A percentile compares a stretch with the other conserved stretches of the same genome.
phyloP scores from a whole-genome alignment of 2,888 invertebrate genomes.

The Hydrotaea diabolus region DNA sequence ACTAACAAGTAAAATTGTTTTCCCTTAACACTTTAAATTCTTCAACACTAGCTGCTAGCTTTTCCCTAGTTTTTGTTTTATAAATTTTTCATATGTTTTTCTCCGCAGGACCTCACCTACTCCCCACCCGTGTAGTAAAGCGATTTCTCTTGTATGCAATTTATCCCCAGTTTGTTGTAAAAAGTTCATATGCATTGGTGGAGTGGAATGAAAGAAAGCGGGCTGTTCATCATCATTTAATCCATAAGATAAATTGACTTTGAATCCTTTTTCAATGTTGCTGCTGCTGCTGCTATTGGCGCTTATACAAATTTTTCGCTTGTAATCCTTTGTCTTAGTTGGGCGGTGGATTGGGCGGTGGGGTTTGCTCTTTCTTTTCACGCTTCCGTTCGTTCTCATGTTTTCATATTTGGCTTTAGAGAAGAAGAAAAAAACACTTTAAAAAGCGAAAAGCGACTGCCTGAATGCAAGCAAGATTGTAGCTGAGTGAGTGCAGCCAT shows the following conservation, averaged over 20 bases:
- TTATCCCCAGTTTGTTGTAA: not conserved
- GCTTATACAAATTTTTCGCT: constrained; percentile 48
- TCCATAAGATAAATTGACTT: constrained; percentile 69
- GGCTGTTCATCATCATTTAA: constrained; percentile 67
- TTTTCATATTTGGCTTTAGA: constrained; percentile 44
- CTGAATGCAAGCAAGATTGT: not conserved
- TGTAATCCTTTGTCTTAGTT: constrained; percentile 61
- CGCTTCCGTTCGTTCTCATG: constrained; percentile 28
- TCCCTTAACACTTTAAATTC: not conserved
- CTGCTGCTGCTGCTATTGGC: constrained; percentile 31
- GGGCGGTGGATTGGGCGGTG: not conserved
- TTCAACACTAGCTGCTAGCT: not conserved
- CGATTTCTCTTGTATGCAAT: not conserved
- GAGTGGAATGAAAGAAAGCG: constrained; percentile 21
- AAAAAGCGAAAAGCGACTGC: constrained; percentile 15
- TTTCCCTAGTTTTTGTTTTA: not conserved
- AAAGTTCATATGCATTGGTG: too few relatives aligned
- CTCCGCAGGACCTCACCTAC: too few relatives aligned
- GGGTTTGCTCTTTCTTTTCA: not conserved
- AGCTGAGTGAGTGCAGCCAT: constrained; percentile 25
- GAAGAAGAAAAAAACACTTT: not conserved
- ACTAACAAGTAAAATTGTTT: too few relatives aligned
- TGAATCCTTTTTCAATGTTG: constrained; percentile 66
- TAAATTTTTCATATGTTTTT: not conserved
- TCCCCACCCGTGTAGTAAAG: not conserved